Base-by-base conservation (phyloP, 2,888 invertebrate genomes). In the Pimpla rufipes region DNA sequence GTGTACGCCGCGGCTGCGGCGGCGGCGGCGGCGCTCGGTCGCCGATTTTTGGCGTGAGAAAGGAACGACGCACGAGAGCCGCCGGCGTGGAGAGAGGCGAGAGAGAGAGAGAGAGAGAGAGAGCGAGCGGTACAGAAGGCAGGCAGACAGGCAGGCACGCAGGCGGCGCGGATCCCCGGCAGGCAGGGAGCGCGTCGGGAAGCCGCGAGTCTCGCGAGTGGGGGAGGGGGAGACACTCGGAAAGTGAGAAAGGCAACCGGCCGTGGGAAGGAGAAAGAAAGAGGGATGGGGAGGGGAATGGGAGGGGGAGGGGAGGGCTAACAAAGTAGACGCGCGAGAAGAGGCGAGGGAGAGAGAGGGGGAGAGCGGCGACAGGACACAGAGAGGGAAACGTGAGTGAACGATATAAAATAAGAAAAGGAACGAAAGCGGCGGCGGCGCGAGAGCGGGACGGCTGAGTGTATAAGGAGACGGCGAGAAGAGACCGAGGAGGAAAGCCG, bases 1-100 rank as follows among this genome's bases (percentile, higher is more conserved):
- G 18, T n/a, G n/a, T n/a, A n/a, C n/a, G n/a, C n/a, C n/a, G n/a
- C n/a, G n/a, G n/a, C n/a, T n/a, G n/a, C n/a, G n/a, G n/a, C n/a
- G n/a, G n/a, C n/a, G n/a, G n/a, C n/a, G n/a, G 35, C 50, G 35
- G 11, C 59, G 59, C 21, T 23, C 45, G 16, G n/a, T 40, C 55
- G 47, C 29, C 59, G 18, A 73, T 70, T 67, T 81, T 76, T 81
- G 18, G 35, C 81, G 80, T 66, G 62, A 75, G 82, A 84, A 84
- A 79, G 81, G 68, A 83, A 75, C 64, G 66, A 37, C 40, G 75
- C 37, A 37, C 35, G 35, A 64, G 59, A n/a, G n/a, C n/a, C n/a
- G n/a, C 35, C 55, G 42, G 57, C 45, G 47, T n/a, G n/a, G n/a
- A n/a, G n/a, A n/a, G n/a, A n/a, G n/a, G n/a, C n/a, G n/a, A n/a